Evolutionary conservation across 2,888 invertebrate genomes (phyloP), one percentile per base, ranked within the genome.

Genomic region (Acanthococcus lagerstroemiae): DNA sequence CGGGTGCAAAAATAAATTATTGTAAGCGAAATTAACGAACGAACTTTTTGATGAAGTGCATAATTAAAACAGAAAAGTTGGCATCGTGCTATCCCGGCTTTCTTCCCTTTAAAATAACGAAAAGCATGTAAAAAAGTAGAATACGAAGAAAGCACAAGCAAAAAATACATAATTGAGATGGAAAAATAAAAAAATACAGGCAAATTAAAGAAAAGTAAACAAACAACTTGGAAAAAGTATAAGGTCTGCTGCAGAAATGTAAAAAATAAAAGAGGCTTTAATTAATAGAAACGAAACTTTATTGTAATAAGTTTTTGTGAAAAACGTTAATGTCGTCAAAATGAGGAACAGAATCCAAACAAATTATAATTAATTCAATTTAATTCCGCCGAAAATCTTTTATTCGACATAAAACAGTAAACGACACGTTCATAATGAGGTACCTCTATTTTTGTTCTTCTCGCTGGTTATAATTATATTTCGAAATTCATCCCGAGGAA

Each of bases 31-130:
- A 58, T 58, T 58, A 58, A 58, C 58, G 46, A 58, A 58, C 58
- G 45, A 58, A 58, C 45, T 58, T 58, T 58, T 58, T 58, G 58
- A 58, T 58, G 58, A 58, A 58, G 58, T 45, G 45, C 58, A 58
- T 45, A 58, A 45, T 58, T 58, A 46, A 46, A 46, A 46, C 26
- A 26, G 24, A 45, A 46, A 58, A 58, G 45, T 58, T 45, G 58
- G 45, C 46, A 46, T 46, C 45, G 58, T 58, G 58, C 58, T 45
- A 46, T 25, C 45, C 24, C 55, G 44, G n/a, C 17, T n/a, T 17
- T 22, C 17, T 46, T 24, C 15, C 45, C 24, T 57, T 45, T 58
- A 45, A 58, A 45, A 12, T 52, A 17, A 45, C 4, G 15, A 45
- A n/a, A n/a, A 45, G 19, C 46, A 17, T 4, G 19, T 4, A 45